Conservation (phyloP, 2,797 vertebrate genomes). For the Acrossocheilus wenchowensis region DNA sequence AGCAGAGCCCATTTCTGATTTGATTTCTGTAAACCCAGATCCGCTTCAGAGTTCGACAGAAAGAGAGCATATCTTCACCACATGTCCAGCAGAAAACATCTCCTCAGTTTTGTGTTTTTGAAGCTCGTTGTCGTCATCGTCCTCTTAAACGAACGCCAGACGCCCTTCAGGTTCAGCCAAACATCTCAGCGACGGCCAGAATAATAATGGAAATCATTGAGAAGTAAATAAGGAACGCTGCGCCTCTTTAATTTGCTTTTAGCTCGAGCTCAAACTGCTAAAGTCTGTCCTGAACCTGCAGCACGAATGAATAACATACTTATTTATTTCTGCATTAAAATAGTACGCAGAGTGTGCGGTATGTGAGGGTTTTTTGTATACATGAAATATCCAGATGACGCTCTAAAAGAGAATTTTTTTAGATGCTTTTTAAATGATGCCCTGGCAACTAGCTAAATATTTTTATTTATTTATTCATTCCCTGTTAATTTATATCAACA, state of each 20-base stretch:
- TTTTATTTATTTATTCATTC: no score
- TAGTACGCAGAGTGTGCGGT: not conserved
- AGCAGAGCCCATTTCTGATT: not conserved
- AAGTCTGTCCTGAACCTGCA: not conserved
- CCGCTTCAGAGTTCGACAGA: not conserved
- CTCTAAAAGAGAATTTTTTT: no score
- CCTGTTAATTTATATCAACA: no score
- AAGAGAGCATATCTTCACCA: conserved; percentile 4
- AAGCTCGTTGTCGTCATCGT: not conserved
- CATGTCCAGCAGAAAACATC: conserved; percentile 29
- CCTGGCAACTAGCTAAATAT: no score
- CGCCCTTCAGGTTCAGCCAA: not conserved
- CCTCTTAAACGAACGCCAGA: not conserved
- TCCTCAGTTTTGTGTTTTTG: conserved; percentile 17
- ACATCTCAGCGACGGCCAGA: not conserved
- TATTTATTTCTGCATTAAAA: not conserved
- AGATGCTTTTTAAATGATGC: no score
- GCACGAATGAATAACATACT: no score
- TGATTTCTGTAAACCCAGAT: not conserved
- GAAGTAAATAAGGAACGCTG: not conserved
- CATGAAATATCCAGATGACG: not conserved
- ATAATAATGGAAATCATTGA: not conserved
- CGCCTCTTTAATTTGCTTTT: not conserved
- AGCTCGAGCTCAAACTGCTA: not conserved
- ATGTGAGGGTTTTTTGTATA: not conserved